A percentile compares a stretch with the other conserved stretches of the same genome.
phyloP scores from a whole-genome alignment of 2,888 invertebrate genomes.

The Bruchidius siliquastri region DNA sequence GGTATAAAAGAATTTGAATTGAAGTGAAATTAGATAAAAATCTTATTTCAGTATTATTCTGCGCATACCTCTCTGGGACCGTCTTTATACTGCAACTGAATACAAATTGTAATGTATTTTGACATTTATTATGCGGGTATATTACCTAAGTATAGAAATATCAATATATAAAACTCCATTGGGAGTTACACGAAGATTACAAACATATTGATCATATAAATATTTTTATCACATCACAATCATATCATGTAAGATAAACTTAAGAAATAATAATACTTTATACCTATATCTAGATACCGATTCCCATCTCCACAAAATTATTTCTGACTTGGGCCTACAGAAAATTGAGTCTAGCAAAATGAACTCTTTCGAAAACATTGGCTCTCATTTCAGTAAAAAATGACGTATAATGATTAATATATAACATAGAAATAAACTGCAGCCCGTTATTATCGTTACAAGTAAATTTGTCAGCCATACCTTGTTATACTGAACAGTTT shows the following conservation, averaged over 20 bases:
- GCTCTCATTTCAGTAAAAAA: too few species aligned
- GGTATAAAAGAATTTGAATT: too few species aligned
- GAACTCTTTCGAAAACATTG: too few species aligned
- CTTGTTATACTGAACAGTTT: too few species aligned
- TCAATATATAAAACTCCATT: neutral
- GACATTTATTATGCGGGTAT: neutral
- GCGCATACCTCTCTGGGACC: neutral
- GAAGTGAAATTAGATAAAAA: too few species aligned
- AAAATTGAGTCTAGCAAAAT: too few species aligned
- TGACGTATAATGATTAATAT: too few species aligned
- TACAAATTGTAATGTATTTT: neutral
- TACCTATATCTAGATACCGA: neutral
- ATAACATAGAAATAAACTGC: too few species aligned
- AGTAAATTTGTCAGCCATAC: too few species aligned
- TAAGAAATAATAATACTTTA: neutral
- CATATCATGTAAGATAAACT: neutral
- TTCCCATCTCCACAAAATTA: neutral
- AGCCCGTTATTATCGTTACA: too few species aligned
- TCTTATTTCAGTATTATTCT: neutral
- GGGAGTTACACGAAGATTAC: neutral
- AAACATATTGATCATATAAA: neutral
- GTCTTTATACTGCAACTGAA: neutral
- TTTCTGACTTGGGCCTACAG: neutral
- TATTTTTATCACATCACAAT: neutral
- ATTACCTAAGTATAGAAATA: neutral